Conservation (phyloP, 2,888 invertebrate species). For the Dynastes tityus region DNA sequence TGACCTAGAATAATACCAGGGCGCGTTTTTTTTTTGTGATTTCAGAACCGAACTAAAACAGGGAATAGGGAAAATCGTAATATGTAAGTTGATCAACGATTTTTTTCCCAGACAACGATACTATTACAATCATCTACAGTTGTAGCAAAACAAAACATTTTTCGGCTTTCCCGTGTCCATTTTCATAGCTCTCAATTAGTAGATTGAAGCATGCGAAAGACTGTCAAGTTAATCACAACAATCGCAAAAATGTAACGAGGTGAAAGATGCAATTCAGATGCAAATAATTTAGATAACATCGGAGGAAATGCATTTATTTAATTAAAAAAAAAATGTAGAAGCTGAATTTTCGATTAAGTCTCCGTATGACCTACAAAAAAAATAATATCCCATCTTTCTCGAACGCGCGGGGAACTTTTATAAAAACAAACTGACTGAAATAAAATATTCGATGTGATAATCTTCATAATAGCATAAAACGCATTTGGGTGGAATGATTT, state of each 20-base stretch:
- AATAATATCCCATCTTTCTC: conserved; percentile 6
- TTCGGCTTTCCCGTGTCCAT: neutral
- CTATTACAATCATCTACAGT: neutral
- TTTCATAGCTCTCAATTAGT: neutral
- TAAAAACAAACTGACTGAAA: conserved; percentile 38
- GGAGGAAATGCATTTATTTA: too few relatives aligned
- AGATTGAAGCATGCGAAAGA: neutral
- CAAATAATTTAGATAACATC: too few relatives aligned
- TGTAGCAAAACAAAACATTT: conserved; percentile 1
- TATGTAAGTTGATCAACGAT: neutral
- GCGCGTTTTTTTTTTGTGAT: neutral
- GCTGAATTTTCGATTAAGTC: neutral
- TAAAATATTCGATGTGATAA: conserved; percentile 32
- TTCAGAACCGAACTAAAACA: neutral
- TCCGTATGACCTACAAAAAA: conserved; percentile 14
- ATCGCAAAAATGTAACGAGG: neutral
- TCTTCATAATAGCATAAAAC: conserved; percentile 22
- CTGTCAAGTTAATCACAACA: neutral
- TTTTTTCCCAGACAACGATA: neutral
- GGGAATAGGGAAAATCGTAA: neutral
- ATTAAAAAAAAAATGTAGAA: neutral
- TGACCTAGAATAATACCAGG: conserved; percentile 4
- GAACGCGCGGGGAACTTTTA: neutral
- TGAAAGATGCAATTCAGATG: too few relatives aligned
- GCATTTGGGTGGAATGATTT: conserved; percentile 38